Conservation (phyloP, 2,113 vertebrate species). For the Leuciscus idus region DNA sequence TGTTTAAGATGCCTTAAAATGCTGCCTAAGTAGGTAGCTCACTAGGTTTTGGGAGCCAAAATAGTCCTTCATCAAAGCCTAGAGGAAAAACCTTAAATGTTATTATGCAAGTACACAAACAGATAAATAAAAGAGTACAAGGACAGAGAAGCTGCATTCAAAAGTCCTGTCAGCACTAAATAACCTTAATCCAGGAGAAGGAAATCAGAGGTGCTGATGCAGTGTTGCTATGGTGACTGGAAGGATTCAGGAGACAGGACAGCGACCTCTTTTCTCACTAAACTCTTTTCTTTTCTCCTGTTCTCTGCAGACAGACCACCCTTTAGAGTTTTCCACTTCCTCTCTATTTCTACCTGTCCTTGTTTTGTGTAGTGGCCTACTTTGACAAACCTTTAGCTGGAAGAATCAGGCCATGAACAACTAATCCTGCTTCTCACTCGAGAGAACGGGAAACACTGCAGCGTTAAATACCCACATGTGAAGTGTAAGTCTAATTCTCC, state of each 20-base stretch:
- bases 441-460: slow-evolving; percentile 1
- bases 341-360: not conserved
- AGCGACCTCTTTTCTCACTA: not conserved
- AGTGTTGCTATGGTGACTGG: slow-evolving; percentile 67
- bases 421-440: slow-evolving; percentile 19
- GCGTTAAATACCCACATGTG: slow-evolving; percentile 7
- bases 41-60: not conserved
- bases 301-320: not conserved
- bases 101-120: slow-evolving; percentile 34
- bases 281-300: not conserved
- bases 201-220: slow-evolving; percentile 27
- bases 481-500: not conserved
- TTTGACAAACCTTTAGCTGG: not conserved
- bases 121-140: not conserved
- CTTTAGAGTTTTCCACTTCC: not conserved
- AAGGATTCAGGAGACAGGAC: not conserved
- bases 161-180: not conserved
- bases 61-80: not conserved
- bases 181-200: slow-evolving; percentile 3
- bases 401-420: slow-evolving; percentile 25
- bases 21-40: not conserved
- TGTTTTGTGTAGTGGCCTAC: slow-evolving; percentile 18
- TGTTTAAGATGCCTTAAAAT: not conserved
- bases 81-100: slow-evolving; percentile 31
- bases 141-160: not conserved